Evolutionary conservation across 2,888 invertebrate species (phyloP).

Genomic region (Rhamnusium bicolor): DNA sequence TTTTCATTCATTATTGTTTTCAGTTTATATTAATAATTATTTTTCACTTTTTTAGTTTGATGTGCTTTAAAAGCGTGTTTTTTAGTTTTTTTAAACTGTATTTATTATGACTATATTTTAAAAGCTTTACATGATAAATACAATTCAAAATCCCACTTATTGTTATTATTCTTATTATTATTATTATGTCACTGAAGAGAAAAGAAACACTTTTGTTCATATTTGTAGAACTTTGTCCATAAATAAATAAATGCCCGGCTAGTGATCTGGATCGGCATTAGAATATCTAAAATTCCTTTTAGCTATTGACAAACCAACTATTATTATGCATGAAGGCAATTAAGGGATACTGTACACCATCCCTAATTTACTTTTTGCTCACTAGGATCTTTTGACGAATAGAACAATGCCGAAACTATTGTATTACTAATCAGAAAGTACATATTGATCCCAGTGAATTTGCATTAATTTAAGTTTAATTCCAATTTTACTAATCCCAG

Average conservation of each 20-base stretch:
- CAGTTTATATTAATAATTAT: too few relatives aligned
- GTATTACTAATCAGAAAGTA: constrained; percentile 38
- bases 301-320: constrained; percentile 11
- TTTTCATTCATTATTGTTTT: too few relatives aligned
- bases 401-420: constrained; percentile 25
- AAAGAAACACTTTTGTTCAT: background rate
- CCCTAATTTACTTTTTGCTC: constrained; percentile 31
- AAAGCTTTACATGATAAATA: too few relatives aligned
- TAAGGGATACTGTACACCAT: background rate
- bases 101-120: too few relatives aligned
- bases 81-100: too few relatives aligned
- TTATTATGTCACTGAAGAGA: too few relatives aligned
- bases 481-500: constrained; percentile 44
- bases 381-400: constrained; percentile 7
- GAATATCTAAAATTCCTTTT: constrained; percentile 11
- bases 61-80: too few relatives aligned
- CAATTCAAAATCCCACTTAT: too few relatives aligned
- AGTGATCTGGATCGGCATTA: constrained; percentile 7
- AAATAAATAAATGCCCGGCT: background rate
- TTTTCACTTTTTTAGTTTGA: too few relatives aligned
- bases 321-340: constrained; percentile 17
- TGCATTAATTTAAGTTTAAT: constrained; percentile 48
- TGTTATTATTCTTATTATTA: too few relatives aligned
- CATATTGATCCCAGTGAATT: constrained; percentile 40
- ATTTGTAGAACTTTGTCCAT: background rate